Evolutionary conservation across 2,888 invertebrate genomes (phyloP).

Genomic region (Euspilapteryx auroguttella): DNA sequence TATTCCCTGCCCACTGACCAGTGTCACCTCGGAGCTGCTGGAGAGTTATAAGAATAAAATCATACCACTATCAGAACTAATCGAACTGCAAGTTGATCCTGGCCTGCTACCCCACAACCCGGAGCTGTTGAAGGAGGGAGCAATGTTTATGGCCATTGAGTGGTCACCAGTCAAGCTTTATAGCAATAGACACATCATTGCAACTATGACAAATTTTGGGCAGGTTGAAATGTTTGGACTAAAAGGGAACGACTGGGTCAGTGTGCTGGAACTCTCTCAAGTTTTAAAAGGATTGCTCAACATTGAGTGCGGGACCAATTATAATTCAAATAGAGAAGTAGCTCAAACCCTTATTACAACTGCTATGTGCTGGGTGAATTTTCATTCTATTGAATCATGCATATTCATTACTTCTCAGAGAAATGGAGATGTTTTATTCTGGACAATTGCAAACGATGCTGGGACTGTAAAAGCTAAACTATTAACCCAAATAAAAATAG

Average conservation of each 20-base stretch:
- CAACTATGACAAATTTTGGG: conserved; percentile 34
- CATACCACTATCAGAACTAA: too few relatives aligned
- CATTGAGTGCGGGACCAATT: too few relatives aligned
- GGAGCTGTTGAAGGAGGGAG: conserved; percentile 23
- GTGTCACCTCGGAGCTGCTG: conserved; percentile 22
- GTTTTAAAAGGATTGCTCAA: too few relatives aligned
- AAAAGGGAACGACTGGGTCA: conserved; percentile 16
- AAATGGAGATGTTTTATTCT: conserved; percentile 25
- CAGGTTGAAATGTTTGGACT: conserved; percentile 23
- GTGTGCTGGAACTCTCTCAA: conserved; percentile 20
- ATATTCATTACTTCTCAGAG: conserved; percentile 37
- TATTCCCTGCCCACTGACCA: conserved; percentile 19
- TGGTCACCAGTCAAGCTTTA: conserved; percentile 29
- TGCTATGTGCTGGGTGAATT: conserved; percentile 27
- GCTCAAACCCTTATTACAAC: conserved; percentile 20
- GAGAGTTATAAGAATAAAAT: conserved; percentile 14
- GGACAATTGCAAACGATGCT: conserved; percentile 17
- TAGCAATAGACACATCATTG: conserved; percentile 19
- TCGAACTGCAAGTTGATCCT: conserved; percentile 30
- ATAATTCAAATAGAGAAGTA: too few relatives aligned
- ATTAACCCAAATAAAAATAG: conserved; percentile 12
- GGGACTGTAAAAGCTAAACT: conserved; percentile 11
- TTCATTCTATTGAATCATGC: conserved; percentile 18
- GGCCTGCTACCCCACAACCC: conserved; percentile 34
- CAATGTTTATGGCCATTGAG: conserved; percentile 16